phyloP scores from a whole-genome alignment of 2,797 vertebrate genomes.

The Acomys russatus region DNA sequence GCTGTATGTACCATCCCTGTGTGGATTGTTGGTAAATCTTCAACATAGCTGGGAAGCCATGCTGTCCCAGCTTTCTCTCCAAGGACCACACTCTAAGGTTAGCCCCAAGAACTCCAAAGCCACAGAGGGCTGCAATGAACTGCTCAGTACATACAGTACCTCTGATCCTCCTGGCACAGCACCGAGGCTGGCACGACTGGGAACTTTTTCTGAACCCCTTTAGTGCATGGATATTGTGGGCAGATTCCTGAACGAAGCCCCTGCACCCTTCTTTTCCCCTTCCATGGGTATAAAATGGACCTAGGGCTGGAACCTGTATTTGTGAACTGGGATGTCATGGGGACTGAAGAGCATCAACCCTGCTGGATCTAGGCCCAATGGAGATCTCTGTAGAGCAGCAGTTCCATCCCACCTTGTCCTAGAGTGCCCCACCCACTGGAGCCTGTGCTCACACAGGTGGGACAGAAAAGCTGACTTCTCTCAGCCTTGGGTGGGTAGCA shows the following conservation, averaged over 20 bases:
- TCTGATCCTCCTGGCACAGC: not conserved
- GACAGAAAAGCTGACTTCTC: slow-evolving; percentile 30
- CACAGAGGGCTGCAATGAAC: not conserved
- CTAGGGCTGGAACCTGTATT: not conserved
- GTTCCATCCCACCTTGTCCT: not conserved
- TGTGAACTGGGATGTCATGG: not conserved
- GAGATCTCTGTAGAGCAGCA: not conserved
- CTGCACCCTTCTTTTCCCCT: not conserved
- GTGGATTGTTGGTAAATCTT: not conserved
- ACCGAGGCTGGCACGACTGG: not conserved
- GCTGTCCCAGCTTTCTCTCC: not conserved
- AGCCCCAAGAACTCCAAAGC: not conserved
- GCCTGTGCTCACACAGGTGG: slow-evolving; percentile 77
- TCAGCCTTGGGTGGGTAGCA: slow-evolving; percentile 61
- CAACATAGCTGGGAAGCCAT: not conserved
- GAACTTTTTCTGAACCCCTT: slow-evolving; percentile 20
- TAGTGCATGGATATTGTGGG: not conserved
- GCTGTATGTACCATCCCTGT: not conserved
- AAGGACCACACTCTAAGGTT: not conserved
- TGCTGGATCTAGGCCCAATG: not conserved
- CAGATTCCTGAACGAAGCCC: slow-evolving; percentile 33
- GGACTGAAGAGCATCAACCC: not conserved
- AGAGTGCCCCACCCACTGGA: not conserved
- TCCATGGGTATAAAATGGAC: not conserved
- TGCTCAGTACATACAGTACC: not conserved